Conservation (phyloP, 2,113 vertebrate genomes). For the Chamaetylas fuelleborni region DNA sequence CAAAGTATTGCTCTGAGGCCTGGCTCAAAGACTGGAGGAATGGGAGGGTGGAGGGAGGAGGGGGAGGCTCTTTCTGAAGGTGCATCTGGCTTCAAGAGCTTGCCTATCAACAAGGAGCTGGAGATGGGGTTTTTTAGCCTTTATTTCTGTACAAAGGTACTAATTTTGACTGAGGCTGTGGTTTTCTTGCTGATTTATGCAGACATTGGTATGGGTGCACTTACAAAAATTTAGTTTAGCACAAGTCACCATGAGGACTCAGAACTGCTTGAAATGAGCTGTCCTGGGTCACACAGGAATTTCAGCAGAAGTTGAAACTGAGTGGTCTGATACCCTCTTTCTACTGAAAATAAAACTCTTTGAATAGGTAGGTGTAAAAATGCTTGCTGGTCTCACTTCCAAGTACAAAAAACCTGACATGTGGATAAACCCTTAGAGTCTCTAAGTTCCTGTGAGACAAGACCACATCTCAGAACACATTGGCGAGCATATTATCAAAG, state of each 20-base stretch:
- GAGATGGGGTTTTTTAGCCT: background rate
- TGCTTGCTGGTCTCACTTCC: constrained; percentile 5
- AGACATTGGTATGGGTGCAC: background rate
- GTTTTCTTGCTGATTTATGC: background rate
- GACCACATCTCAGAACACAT: background rate
- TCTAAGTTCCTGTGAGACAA: background rate
- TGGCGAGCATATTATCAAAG: background rate
- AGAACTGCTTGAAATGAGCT: constrained; percentile 27
- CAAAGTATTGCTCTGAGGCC: constrained; percentile 28
- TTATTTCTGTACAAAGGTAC: background rate
- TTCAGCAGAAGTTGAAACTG: constrained; percentile 38
- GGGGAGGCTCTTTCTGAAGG: background rate
- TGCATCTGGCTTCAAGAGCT: background rate
- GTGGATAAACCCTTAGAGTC: background rate
- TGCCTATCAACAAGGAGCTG: background rate
- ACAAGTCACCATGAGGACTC: background rate
- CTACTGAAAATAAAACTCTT: constrained; percentile 23
- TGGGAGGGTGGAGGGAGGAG: background rate
- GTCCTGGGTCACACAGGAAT: background rate
- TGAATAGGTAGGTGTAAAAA: constrained; percentile 32
- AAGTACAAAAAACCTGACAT: background rate
- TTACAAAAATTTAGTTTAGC: background rate
- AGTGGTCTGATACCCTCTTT: background rate
- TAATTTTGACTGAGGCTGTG: background rate
- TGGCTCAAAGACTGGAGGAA: background rate